phyloP scores from a whole-genome alignment of 1,140 invertebrate genomes.

The Hyles vespertilio region DNA sequence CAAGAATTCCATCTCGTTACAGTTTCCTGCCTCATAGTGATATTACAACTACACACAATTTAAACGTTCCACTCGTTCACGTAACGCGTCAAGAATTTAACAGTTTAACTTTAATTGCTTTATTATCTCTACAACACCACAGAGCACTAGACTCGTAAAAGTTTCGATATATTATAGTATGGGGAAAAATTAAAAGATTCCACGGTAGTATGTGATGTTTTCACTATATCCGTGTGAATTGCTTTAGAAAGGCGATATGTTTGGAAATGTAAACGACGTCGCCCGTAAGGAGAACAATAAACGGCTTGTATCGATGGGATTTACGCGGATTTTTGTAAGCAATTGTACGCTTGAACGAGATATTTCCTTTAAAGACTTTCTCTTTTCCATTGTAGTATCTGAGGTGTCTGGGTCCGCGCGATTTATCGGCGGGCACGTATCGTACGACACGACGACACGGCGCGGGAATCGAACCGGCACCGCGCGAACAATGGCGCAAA shows the following conservation, averaged over 20 bases:
- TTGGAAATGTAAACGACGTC: constrained; percentile 1
- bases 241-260: background rate
- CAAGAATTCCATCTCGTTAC: constrained; percentile 17
- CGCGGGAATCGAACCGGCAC: constrained; percentile 51
- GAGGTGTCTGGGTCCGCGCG: constrained; percentile 42
- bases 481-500: constrained; percentile 31
- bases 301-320: constrained; percentile 7
- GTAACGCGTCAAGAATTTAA: constrained; percentile 1
- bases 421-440: constrained; percentile 52
- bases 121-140: background rate
- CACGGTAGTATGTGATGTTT: background rate
- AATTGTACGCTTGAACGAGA: constrained; percentile 33
- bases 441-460: constrained; percentile 40
- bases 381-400: constrained; percentile 57
- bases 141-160: background rate
- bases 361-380: constrained; percentile 58
- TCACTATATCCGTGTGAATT: no score
- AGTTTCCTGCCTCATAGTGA: constrained; percentile 15
- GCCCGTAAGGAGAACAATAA: background rate
- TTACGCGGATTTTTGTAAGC: constrained; percentile 31
- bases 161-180: constrained; percentile 3
- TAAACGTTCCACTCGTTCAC: no score
- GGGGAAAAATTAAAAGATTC: constrained; percentile 2
- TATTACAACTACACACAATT: background rate
- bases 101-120: constrained; percentile 3